A percentile compares a stretch with the other conserved stretches of the same genome.
Conservation (phyloP, 1,140 invertebrate genomes). For the Neotoxoptera formosana region DNA sequence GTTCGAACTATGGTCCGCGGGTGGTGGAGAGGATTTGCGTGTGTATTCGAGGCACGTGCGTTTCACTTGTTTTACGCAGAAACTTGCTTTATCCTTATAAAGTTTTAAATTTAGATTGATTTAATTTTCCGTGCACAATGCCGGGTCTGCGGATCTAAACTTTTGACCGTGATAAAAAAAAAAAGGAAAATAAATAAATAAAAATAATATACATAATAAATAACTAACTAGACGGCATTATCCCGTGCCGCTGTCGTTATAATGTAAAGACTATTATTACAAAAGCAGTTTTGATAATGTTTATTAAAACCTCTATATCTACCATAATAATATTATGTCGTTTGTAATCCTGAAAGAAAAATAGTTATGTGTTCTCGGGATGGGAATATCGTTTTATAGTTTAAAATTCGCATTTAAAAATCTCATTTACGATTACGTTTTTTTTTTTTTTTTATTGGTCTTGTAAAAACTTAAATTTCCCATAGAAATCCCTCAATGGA, state of each 20-base stretch:
- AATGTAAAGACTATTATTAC: neutral
- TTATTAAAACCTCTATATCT: slow-evolving; percentile 19
- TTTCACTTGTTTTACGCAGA: slow-evolving; percentile 52
- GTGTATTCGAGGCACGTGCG: slow-evolving; percentile 45
- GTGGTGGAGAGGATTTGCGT: neutral
- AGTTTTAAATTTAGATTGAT: slow-evolving; percentile 51
- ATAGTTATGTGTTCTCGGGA: neutral
- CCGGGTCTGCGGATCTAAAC: neutral
- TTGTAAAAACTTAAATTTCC: neutral
- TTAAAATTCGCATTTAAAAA: slow-evolving; percentile 3
- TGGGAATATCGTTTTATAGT: neutral
- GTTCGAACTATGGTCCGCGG: neutral
- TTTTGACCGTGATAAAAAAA: neutral
- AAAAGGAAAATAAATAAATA: neutral
- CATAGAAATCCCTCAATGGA: neutral
- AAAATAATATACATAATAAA: slow-evolving; percentile 16
- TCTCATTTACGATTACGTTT: neutral
- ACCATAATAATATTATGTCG: neutral
- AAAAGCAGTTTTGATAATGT: neutral
- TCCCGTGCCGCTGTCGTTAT: neutral
- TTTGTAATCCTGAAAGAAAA: neutral
- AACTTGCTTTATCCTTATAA: slow-evolving; percentile 25
- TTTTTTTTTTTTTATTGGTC: neutral
- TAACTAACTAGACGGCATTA: neutral
- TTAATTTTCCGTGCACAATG: neutral